Conservation (phyloP, 1,140 invertebrate genomes). For the Elysia chlorotica region DNA sequence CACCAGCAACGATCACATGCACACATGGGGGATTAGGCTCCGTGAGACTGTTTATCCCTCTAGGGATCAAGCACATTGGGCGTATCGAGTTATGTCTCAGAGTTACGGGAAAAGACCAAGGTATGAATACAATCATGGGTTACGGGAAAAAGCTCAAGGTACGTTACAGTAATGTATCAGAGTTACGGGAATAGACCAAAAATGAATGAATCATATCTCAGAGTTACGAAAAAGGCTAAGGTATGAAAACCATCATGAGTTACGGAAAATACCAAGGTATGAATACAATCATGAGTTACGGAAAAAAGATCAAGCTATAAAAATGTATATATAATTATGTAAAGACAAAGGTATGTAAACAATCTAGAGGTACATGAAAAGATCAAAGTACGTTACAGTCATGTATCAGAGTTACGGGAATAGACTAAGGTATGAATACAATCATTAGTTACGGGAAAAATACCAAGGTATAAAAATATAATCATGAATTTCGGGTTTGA, state of each 20-base stretch:
- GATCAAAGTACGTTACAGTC: no score
- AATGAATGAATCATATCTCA: neutral
- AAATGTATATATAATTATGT: no score
- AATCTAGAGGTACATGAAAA: no score
- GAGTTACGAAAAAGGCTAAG: neutral
- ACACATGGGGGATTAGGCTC: neutral
- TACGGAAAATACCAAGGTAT: neutral
- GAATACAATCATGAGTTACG: no score
- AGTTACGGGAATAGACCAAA: neutral
- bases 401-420: neutral
- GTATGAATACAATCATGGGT: no score
- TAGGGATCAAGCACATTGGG: neutral
- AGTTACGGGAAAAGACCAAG: neutral
- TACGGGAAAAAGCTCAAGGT: neutral
- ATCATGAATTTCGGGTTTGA: no score
- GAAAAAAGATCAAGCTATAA: neutral
- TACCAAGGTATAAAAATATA: no score
- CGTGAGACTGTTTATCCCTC: neutral
- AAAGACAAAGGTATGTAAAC: no score
- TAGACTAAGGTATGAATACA: neutral
- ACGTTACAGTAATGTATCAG: neutral
- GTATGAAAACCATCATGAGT: no score
- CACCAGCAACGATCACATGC: constrained; percentile 18
- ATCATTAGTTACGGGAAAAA: no score
- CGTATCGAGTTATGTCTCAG: neutral